A percentile compares a stretch with the other conserved stretches of the same genome.
phyloP scores from a whole-genome alignment of 2,113 vertebrate genomes.

The Hirundichthys speculiger region DNA sequence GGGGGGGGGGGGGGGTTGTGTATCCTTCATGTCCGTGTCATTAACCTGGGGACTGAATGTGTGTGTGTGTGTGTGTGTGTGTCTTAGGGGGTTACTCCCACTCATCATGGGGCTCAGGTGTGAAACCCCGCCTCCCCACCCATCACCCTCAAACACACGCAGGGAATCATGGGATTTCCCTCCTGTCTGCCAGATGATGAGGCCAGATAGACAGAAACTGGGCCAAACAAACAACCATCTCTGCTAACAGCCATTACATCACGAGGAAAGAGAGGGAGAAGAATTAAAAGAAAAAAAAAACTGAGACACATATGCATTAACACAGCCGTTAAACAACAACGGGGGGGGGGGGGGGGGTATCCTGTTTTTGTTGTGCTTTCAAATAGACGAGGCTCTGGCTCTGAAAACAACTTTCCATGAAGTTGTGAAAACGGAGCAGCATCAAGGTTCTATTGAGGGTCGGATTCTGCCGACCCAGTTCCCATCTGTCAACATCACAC shows the following conservation, averaged over 20 bases:
- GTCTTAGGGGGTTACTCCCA: conserved; percentile 39
- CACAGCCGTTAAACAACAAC: conserved; percentile 24
- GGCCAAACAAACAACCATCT: conserved; percentile 72
- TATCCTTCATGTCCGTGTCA: conserved; percentile 70
- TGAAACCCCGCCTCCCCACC: conserved; percentile 45
- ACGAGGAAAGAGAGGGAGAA: conserved; percentile 45
- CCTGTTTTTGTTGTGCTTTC: conserved; percentile 69
- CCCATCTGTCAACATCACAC: too few relatives aligned
- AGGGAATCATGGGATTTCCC: conserved; percentile 65
- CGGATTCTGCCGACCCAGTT: conserved; percentile 23
- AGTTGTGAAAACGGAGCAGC: conserved; percentile 3
- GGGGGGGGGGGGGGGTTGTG: too few relatives aligned
- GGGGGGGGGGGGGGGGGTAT: conserved; percentile 67
- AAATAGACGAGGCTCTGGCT: conserved; percentile 33
- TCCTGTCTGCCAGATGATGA: conserved; percentile 67
- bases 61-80: conserved; percentile 17
- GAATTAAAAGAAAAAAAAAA: conserved; percentile 27
- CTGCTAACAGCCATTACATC: conserved; percentile 65
- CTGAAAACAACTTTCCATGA: conserved; percentile 33
- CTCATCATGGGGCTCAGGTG: conserved; percentile 73
- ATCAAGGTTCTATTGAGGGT: conserved; percentile 24
- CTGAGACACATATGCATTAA: conserved; percentile 38
- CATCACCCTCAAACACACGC: conserved; percentile 33
- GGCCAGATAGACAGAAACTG: conserved; percentile 71
- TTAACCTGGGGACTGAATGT: conserved; percentile 61